Evolutionary conservation across 2,888 invertebrate genomes (phyloP).

Genomic region (Corythucha ciliata): DNA sequence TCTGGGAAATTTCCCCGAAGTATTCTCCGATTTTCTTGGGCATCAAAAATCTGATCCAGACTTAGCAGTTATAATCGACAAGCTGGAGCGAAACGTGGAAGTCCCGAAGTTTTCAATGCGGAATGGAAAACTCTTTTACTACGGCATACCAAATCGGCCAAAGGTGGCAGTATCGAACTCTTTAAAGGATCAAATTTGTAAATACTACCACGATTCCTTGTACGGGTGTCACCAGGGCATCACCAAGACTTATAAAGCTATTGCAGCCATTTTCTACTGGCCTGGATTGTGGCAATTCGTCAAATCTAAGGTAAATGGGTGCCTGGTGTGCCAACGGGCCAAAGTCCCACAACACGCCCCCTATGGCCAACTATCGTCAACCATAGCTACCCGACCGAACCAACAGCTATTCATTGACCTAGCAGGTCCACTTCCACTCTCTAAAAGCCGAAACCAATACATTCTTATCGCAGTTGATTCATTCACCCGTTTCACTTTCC

Average conservation of each 20-base stretch:
- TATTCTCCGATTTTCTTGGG: constrained; percentile 6
- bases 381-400: background rate
- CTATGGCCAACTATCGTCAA: constrained; percentile 12
- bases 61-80: background rate
- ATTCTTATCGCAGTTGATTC: constrained; percentile 17
- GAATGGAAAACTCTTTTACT: too few species aligned
- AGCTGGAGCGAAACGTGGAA: background rate
- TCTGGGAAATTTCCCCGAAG: constrained; percentile 10
- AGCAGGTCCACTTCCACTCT: constrained; percentile 6
- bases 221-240: background rate
- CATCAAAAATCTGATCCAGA: constrained; percentile 1
- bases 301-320: background rate
- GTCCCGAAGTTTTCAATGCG: background rate
- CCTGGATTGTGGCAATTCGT: constrained; percentile 5
- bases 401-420: constrained; percentile 14
- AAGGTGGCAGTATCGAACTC: constrained; percentile 6
- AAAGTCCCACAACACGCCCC: background rate
- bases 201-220: constrained; percentile 7
- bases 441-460: background rate
- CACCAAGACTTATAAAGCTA: background rate
- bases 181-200: background rate
- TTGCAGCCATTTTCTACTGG: constrained; percentile 1
- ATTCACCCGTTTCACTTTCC: constrained; percentile 5
- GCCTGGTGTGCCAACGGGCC: background rate
- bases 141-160: too few species aligned